These are phyloP conservation scores for Carlito syrichta DNA, from an alignment of 2,113 vertebrate species.

Conservation along the genomic window DNA sequence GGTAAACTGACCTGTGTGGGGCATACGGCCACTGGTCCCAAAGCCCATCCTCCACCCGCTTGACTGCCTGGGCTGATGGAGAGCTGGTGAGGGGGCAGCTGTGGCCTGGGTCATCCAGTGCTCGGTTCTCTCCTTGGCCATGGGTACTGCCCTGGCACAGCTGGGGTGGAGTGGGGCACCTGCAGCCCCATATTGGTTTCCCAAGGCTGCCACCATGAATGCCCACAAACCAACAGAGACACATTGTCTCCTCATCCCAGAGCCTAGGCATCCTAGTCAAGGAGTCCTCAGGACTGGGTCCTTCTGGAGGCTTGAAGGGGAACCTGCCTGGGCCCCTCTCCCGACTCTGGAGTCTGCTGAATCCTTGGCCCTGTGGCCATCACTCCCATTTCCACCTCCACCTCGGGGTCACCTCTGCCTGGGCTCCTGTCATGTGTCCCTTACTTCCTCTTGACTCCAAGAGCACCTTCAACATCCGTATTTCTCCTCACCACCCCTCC, in stretches of 20 bases:
- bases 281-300: not conserved
- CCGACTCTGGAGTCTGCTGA: not conserved
- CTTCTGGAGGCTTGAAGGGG: not conserved
- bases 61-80: fast-evolving
- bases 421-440: not conserved
- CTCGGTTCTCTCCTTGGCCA: fast-evolving
- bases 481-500: not conserved
- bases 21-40: fast-evolving
- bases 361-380: not conserved
- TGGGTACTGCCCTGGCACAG: no score
- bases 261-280: not conserved
- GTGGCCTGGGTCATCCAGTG: fast-evolving
- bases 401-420: no score
- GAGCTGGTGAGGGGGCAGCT: not conserved
- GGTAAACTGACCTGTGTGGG: not conserved
- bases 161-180: not conserved
- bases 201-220: not conserved
- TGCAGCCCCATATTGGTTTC: not conserved
- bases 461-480: fast-evolving
- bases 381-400: not conserved
- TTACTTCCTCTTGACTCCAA: not conserved
- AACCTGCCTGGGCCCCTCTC: not conserved
- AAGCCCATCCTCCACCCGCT: fast-evolving
- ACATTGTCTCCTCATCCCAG: not conserved
- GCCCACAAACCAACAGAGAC: not conserved